Percentiles rank a stretch among this genome's conserved stretches.
phyloP scores from a whole-genome alignment of 2,797 vertebrate genomes.

The Brachymystax lenok region DNA sequence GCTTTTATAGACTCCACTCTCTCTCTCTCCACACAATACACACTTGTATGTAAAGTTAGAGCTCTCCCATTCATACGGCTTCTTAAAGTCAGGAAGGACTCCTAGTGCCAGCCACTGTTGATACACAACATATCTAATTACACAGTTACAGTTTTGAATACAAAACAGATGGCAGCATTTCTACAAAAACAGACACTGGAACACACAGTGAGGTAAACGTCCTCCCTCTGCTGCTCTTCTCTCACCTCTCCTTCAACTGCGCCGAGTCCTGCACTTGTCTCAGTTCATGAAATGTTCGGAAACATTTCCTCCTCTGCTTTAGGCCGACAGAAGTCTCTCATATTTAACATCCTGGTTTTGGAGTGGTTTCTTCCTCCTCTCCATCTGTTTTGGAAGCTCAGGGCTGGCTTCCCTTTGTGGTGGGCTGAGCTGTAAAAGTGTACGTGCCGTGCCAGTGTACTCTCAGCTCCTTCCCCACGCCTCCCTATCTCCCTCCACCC shows the following conservation, averaged over 20 bases:
- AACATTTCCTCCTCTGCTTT: background rate
- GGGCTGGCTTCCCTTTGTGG: background rate
- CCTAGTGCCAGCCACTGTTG: background rate
- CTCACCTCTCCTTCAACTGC: background rate
- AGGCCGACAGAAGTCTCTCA: background rate
- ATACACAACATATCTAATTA: background rate
- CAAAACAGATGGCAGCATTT: background rate
- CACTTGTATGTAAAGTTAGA: background rate
- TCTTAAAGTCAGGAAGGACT: too few relatives aligned
- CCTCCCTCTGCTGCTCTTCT: background rate
- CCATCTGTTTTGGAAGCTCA: background rate
- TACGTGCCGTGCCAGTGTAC: background rate
- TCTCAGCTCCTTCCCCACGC: background rate
- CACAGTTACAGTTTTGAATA: constrained; percentile 1
- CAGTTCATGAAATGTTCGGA: background rate
- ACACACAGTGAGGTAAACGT: background rate
- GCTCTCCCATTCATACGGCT: background rate
- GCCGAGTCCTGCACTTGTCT: background rate
- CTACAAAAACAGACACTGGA: background rate
- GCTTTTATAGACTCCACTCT: background rate
- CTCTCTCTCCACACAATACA: background rate
- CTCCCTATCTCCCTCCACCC: background rate
- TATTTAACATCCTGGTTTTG: background rate
- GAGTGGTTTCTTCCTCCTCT: background rate
- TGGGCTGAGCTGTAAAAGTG: constrained; percentile 1